Percentiles rank a stretch among this genome's conserved stretches.
phyloP scores from a whole-genome alignment of 2,113 vertebrate species.

The Pedetes capensis region DNA sequence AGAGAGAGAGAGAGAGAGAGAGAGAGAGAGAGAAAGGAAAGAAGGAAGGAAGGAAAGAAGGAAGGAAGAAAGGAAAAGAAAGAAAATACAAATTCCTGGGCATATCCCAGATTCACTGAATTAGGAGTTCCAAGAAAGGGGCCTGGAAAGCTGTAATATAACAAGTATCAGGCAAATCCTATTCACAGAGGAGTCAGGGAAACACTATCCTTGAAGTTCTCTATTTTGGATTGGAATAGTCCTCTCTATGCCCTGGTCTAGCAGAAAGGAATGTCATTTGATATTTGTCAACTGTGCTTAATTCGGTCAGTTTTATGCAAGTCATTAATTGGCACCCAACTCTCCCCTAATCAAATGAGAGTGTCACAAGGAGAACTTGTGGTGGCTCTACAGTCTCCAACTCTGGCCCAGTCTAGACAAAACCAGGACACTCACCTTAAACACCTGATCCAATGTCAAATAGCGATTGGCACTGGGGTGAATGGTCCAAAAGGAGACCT shows the following conservation, averaged over 20 bases:
- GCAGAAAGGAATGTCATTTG: neutral
- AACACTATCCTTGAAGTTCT: neutral
- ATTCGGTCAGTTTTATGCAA: neutral
- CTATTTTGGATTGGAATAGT: neutral
- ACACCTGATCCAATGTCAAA: slow-evolving; percentile 94
- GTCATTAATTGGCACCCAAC: neutral
- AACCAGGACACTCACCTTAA: slow-evolving; percentile 86
- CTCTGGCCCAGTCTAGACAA: neutral
- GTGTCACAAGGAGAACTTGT: neutral
- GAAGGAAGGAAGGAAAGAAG: too few relatives aligned
- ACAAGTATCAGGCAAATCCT: neutral
- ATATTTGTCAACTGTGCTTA: neutral
- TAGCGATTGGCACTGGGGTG: slow-evolving; percentile 94
- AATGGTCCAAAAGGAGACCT: slow-evolving; percentile 96
- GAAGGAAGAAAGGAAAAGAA: neutral
- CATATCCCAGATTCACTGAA: neutral
- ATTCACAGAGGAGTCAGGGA: neutral
- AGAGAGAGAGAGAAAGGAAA: too few relatives aligned
- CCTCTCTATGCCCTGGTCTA: neutral
- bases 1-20: too few relatives aligned
- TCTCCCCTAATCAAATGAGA: neutral
- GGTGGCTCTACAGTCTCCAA: neutral
- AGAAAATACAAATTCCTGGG: neutral
- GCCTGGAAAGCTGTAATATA: neutral
- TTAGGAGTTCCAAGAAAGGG: neutral